phyloP scores from a whole-genome alignment of 2,113 vertebrate species.

The Protobothrops flavoviridis region DNA sequence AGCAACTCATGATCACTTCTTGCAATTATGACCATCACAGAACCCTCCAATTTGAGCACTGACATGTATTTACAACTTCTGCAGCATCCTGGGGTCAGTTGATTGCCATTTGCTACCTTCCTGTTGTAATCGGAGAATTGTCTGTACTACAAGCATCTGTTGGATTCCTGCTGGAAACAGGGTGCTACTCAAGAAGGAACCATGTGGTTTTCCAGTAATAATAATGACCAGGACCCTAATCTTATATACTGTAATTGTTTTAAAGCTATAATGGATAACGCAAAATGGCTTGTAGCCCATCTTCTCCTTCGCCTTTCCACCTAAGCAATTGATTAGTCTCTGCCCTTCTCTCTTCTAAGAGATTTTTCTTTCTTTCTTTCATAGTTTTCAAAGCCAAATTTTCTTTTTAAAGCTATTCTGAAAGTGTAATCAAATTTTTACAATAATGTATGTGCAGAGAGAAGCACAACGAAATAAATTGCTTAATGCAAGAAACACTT shows the following conservation, averaged over 20 bases:
- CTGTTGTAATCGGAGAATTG: neutral
- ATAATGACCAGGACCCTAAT: neutral
- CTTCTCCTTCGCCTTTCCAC: neutral
- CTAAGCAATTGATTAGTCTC: accelerated
- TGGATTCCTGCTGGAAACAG: neutral
- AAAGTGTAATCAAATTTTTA: constrained; percentile 43
- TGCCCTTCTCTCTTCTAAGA: neutral
- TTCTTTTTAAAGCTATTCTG: constrained; percentile 20
- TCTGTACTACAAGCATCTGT: neutral
- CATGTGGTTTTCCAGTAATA: neutral
- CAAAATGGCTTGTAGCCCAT: neutral
- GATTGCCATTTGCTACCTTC: no score
- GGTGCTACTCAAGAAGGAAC: neutral
- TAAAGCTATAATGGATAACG: neutral
- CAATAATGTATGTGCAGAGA: constrained; percentile 1
- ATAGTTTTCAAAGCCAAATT: constrained; percentile 29
- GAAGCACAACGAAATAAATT: constrained; percentile 40
- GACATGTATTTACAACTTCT: neutral
- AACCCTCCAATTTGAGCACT: neutral
- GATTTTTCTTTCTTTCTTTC: neutral
- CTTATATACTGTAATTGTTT: neutral
- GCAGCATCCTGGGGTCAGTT: no score
- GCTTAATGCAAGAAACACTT: constrained; percentile 38
- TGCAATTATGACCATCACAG: neutral
- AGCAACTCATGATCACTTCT: neutral